These are phyloP conservation scores for Bombyx mori DNA, from an alignment of 1,140 invertebrate genomes.

Conservation along the genomic window ASM3026992v2 NC_085114.1:3811501-3812000, in stretches of 20 bases:
- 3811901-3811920: slow-evolving; percentile 35
- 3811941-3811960: slow-evolving; percentile 33
- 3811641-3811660: slow-evolving; percentile 24
- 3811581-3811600: not conserved
- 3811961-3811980: not conserved
- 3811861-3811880: slow-evolving; percentile 12
- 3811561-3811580: not conserved
- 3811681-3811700: slow-evolving; percentile 36
- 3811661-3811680: slow-evolving; percentile 47
- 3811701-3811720: slow-evolving; percentile 10
- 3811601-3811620: slow-evolving; percentile 1
- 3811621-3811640: not conserved
- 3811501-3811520: too few species aligned
- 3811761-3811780: slow-evolving; percentile 3
- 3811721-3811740: slow-evolving; percentile 16
- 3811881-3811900: slow-evolving; percentile 42
- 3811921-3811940: slow-evolving; percentile 21
- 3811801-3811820: slow-evolving; percentile 1
- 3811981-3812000: too few species aligned
- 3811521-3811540: too few species aligned
- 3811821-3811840: too few species aligned
- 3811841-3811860: not conserved
- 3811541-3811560: too few species aligned
- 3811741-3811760: slow-evolving; percentile 2
- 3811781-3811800: not conserved